phyloP scores from a whole-genome alignment of 2,888 invertebrate genomes.

The Andrena fulva region DNA sequence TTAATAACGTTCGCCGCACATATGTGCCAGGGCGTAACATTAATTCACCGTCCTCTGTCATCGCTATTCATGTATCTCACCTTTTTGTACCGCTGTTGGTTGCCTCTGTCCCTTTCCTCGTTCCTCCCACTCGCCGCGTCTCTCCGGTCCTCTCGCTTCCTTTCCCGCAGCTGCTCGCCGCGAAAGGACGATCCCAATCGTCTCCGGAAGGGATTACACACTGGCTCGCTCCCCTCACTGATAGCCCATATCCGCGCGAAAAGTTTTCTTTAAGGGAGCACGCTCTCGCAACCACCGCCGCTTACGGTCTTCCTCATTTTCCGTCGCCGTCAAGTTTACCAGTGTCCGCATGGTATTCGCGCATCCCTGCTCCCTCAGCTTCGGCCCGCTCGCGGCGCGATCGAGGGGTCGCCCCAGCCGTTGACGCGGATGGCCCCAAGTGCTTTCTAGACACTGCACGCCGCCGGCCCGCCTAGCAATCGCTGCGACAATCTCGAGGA shows the following conservation, averaged over 20 bases:
- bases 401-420: conserved; percentile 22
- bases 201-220: conserved; percentile 33
- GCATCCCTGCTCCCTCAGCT: neutral
- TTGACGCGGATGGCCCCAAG: conserved; percentile 12
- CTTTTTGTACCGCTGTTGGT: conserved; percentile 23
- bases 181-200: conserved; percentile 36
- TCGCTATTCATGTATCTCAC: conserved; percentile 50
- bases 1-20: conserved; percentile 42
- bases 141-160: neutral
- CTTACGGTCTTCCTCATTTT: conserved; percentile 8
- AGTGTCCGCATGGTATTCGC: neutral
- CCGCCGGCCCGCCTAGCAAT: conserved; percentile 8
- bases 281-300: conserved; percentile 21
- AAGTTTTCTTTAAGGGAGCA: conserved; percentile 24
- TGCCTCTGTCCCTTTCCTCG: neutral
- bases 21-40: conserved; percentile 17
- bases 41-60: conserved; percentile 55
- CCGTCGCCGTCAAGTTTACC: neutral
- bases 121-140: neutral
- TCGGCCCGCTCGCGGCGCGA: neutral
- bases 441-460: conserved; percentile 47
- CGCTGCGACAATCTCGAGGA: conserved; percentile 43
- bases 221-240: conserved; percentile 25
- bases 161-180: conserved; percentile 11
- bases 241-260: conserved; percentile 12